A percentile compares a stretch with the other conserved stretches of the same genome.
These are phyloP conservation scores for Neoitamus cyanurus DNA, from an alignment of 2,888 invertebrate species.

Conservation along the genomic window DNA sequence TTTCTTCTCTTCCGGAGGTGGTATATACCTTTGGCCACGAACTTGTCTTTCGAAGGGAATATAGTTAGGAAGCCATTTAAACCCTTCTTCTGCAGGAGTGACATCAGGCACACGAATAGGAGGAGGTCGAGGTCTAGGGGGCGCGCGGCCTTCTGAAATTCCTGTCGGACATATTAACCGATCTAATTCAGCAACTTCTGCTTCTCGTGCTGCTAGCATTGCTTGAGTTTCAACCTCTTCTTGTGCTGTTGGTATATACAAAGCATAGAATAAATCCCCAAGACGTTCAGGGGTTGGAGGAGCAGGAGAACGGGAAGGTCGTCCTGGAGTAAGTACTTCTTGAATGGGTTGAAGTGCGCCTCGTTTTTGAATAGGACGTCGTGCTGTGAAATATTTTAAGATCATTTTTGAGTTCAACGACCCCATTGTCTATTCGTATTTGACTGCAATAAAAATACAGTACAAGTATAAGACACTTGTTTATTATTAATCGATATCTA, in stretches of 20 bases:
- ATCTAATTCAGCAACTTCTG: neutral
- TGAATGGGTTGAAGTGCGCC: neutral
- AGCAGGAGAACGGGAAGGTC: neutral
- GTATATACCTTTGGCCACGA: too few relatives aligned
- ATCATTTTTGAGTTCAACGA: neutral
- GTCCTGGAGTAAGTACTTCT: neutral
- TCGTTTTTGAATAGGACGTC: too few relatives aligned
- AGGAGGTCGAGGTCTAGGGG: neutral
- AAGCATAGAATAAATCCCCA: too few relatives aligned
- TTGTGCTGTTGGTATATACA: slow-evolving; percentile 36
- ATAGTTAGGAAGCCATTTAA: slow-evolving; percentile 47
- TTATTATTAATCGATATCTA: too few relatives aligned
- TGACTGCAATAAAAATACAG: neutral
- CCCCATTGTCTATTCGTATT: neutral
- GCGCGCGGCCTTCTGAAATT: neutral
- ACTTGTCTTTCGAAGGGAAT: neutral
- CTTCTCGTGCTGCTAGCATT: too few relatives aligned
- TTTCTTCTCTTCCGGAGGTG: too few relatives aligned
- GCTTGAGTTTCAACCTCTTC: slow-evolving; percentile 38
- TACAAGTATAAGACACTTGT: too few relatives aligned
- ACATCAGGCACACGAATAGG: slow-evolving; percentile 35
- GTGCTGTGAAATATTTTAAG: neutral
- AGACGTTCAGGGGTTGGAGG: neutral
- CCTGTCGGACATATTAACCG: neutral
- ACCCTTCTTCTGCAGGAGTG: slow-evolving; percentile 35